A percentile compares a stretch with the other conserved stretches of the same genome.
Conservation (phyloP, 2,113 vertebrate species). For the Motacilla tschutschensis region DNA sequence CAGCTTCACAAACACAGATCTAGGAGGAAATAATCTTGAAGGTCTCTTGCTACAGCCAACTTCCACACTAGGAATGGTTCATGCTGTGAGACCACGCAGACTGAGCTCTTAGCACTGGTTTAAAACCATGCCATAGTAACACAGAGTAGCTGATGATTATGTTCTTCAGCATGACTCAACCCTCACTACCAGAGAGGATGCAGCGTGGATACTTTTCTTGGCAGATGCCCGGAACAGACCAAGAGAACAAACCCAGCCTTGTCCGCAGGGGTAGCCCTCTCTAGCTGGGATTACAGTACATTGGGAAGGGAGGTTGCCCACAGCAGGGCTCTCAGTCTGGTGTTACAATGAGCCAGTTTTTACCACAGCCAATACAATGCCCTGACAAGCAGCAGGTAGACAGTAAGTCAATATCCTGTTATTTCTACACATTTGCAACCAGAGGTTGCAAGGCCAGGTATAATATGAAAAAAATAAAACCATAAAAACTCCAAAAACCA, state of each 20-base stretch:
- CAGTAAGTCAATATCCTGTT: background rate
- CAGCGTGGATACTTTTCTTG: background rate
- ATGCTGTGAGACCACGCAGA: background rate
- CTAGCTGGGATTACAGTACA: background rate
- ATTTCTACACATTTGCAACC: background rate
- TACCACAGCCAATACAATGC: background rate
- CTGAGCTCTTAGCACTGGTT: background rate
- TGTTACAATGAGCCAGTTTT: background rate
- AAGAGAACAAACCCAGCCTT: background rate
- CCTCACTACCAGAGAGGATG: background rate
- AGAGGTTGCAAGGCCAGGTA: background rate
- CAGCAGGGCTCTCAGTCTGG: background rate
- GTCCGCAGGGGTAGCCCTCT: background rate
- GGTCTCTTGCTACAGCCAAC: background rate
- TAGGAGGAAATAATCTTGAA: background rate
- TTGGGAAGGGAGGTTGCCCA: background rate
- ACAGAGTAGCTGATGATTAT: background rate
- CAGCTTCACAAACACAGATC: background rate
- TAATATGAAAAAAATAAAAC: background rate
- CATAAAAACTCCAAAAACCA: background rate
- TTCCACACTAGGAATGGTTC: background rate
- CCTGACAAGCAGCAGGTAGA: background rate
- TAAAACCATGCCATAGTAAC: background rate
- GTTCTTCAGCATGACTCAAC: background rate
- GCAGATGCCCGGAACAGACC: background rate